phyloP scores from a whole-genome alignment of 1,140 invertebrate species.

The Drosophila pallidifrons region DNA sequence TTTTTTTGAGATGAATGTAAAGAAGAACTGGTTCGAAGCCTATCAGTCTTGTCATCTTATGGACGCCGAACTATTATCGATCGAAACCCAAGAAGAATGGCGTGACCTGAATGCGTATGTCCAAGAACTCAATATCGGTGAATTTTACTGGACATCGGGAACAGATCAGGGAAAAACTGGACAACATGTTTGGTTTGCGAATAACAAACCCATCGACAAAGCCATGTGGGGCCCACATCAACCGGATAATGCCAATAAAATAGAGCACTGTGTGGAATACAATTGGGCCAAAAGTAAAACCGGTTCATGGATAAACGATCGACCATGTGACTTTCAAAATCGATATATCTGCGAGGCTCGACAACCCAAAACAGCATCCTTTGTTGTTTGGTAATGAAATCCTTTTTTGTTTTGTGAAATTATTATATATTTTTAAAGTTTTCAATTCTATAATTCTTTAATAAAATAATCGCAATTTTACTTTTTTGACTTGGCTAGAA shows the following conservation, averaged over 20 bases:
- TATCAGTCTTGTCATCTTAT: conserved; percentile 16
- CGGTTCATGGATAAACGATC: conserved; percentile 10
- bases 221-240: conserved; percentile 18
- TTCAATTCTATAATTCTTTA: no score
- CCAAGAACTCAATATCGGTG: background rate
- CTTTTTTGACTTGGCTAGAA: background rate
- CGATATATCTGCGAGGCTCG: conserved; percentile 9
- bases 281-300: background rate
- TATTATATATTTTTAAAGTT: no score
- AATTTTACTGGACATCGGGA: conserved; percentile 33
- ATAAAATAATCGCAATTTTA: no score
- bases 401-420: background rate
- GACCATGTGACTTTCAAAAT: background rate
- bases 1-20: conserved; percentile 4
- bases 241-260: conserved; percentile 16
- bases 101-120: conserved; percentile 6
- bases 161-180: conserved; percentile 11
- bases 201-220: background rate
- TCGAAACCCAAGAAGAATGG: conserved; percentile 18
- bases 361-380: conserved; percentile 11
- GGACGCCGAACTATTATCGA: conserved; percentile 13
- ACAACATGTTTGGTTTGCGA: conserved; percentile 24
- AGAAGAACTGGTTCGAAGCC: conserved; percentile 33
- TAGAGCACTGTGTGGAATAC: conserved; percentile 24
- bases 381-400: conserved; percentile 20